phyloP scores from a whole-genome alignment of 2,113 vertebrate genomes.

The Vireo altiloquus region DNA sequence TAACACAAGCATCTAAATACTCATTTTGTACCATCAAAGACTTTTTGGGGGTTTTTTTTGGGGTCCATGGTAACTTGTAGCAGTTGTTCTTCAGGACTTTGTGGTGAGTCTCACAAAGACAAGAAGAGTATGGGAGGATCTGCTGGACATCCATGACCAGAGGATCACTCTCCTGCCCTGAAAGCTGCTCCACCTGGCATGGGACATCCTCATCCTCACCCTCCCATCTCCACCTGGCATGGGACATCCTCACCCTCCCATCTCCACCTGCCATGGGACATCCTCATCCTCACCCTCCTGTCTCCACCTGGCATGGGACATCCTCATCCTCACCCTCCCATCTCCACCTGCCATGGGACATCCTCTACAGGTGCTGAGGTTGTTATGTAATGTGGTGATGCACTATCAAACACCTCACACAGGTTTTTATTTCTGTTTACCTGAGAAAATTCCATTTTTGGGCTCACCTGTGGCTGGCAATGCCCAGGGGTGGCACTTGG shows the following conservation, averaged over 20 bases:
- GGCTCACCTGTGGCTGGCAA: slow-evolving; percentile 31
- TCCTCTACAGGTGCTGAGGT: not conserved
- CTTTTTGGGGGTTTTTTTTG: not conserved
- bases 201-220: fast-evolving
- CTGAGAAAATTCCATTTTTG: not conserved
- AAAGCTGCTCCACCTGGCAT: not conserved
- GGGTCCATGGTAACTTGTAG: not conserved
- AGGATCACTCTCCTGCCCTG: not conserved
- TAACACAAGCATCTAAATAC: not conserved
- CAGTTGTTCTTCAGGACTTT: not conserved
- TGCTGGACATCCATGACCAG: not conserved
- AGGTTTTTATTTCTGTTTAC: not conserved
- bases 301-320: fast-evolving
- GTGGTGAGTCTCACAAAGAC: not conserved
- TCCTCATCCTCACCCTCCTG: too few relatives aligned
- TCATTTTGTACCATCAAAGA: not conserved
- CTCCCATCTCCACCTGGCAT: not conserved
- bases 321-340: too few relatives aligned
- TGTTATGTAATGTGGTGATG: not conserved
- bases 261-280: fast-evolving
- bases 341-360: too few relatives aligned
- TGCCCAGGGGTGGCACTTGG: not conserved
- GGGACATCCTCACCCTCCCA: fast-evolving
- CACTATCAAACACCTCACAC: not conserved
- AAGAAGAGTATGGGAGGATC: not conserved